Evolutionary conservation across 92 coral and sea anemone species (phyloP), one percentile per base, ranked within the genome.

Genomic region (Epizoanthus fatuus): DNA sequence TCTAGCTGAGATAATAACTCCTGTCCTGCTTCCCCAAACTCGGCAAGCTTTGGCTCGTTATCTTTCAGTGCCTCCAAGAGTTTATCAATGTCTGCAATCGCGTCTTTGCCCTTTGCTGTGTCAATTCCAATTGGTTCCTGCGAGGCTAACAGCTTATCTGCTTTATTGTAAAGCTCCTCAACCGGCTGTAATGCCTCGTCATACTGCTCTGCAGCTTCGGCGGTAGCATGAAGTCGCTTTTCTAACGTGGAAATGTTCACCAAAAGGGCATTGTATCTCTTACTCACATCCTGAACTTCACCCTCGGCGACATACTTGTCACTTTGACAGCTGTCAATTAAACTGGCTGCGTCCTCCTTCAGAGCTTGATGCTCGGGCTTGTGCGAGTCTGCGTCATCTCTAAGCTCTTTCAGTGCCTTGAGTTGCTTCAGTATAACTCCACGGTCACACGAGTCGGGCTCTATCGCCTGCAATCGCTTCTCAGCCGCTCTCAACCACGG

Each of bases 261-360:
- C 35, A 79, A 53, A 58, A 97, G 90, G 13, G 72, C 69, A 42
- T 91, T 95, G 86, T 89, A 97, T 11, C 99, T 98, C 86, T 92
- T 95, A 81, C 86, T 88, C 20, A 90, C 80, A 70, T 97, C 99
- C 86, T 93, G 92, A 0, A 86, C 93, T 74, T 95, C 99, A 29
- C 99, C 99, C 64, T 95, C 98, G 13, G 96, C 91, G 22, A 97
- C 93, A 82, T 72, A 97, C 81, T 92, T 93, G 84, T 97, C 99
- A 45, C 95, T 94, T 69, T 96, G 93, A 60, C 98, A 95, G 63
- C 91, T 88, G 78, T 95, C 93, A 49, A 96, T 63, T 10, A 96
- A 87, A 63, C 93, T 90, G 44, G 92, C 81, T 19, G 96, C 91
- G 42, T 94, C 92, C 52, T 95, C 94, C 64, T 92, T 89, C 53